Base-by-base conservation (phyloP, 2,888 invertebrate genomes). In the Rhyacophila evoluta region DNA sequence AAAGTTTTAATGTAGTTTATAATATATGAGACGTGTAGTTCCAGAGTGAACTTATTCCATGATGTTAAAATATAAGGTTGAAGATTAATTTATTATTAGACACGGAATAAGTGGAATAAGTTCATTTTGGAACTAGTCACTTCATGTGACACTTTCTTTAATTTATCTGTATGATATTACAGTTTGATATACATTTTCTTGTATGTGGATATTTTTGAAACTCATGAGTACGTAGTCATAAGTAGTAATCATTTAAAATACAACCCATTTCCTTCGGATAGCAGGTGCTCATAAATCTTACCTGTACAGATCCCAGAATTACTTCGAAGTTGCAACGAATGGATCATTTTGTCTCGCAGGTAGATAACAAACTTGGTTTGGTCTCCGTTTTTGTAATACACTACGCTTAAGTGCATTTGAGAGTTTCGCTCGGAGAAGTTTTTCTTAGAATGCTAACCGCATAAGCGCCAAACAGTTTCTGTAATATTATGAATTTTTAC, bases 331-430 rank as follows among this genome's bases (percentile, higher is more conserved):
- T 75, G 73, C 77, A 80, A 72, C 80, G 79, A 81, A 81, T 78
- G 80, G 82, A 81, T 82, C 80, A 82, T 81, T 82, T 82, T 82
- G 82, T 82, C 75, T 72, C 80, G 25, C 74, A 80, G 75, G 15
- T 78, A 80, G 77, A 75, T 77, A 73, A 76, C 79, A 78, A 82
- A 82, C 79, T 81, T 72, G 55, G 80, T 75, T 79, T 79, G 69
- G 74, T 55, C 75, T 71, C 76, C 69, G 70, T 70, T 77, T 81
- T 81, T 79, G 75, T 75, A 69, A 76, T 79, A 76, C 79, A 77
- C 79, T 77, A 67, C 75, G 77, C 78, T 80, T 79, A 80, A 82
- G 81, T 82, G 81, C 80, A 82, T 82, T 79, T 69, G 72, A 75
- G 78, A 81, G 72, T 82, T 78, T 77, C n/a, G 77, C 37, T 1